Base-by-base conservation (phyloP, 1,140 invertebrate species). In the Listronotus bonariensis region DNA sequence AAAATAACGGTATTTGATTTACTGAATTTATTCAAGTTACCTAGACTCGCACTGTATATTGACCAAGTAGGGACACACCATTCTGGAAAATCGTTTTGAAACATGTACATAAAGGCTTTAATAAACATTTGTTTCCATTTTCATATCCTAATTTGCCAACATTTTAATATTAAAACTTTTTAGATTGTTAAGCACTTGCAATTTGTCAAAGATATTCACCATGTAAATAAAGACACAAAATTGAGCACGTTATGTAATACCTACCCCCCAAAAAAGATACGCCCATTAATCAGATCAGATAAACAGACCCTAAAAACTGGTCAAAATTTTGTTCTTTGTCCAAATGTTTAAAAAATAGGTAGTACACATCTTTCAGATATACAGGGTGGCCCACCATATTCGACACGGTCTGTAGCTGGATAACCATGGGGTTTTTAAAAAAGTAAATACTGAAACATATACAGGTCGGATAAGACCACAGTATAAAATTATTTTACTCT, bases 141-240 rank as follows among this genome's bases (percentile, higher is more conserved):
- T 10, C 10, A 45, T 6, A 15, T 20, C 15, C 46, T 20, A 36
- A 36, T 10, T 36, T 36, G 34, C 34, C n/a, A 10, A 36, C 46
- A 20, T 49, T 49, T 49, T 49, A 18, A 49, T 49, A 49, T 49
- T 49, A 7, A 4, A 49, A 18, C 5, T 31, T 49, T 49, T 49
- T 20, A 49, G 12, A 17, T 5, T 49, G 46, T 49, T 49, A 20
- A 10, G 46, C 46, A 49, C 46, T 49, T 49, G 46, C 15, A 49
- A 49, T 49, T 18, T 31, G 46, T 20, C 46, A 31, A n/a, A 49
- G 20, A n/a, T 45, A 45, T 26, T 49, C 46, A 49, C 46, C 7
- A 26, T 49, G 46, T 49, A 49, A 18, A 49, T 49, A 49, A 8
- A n/a, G 7, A 49, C 8, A 49, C 15, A 49, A 15, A 20, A 49